phyloP scores from a whole-genome alignment of 1,140 invertebrate genomes.

The Drosophila subpulchrella region DNA sequence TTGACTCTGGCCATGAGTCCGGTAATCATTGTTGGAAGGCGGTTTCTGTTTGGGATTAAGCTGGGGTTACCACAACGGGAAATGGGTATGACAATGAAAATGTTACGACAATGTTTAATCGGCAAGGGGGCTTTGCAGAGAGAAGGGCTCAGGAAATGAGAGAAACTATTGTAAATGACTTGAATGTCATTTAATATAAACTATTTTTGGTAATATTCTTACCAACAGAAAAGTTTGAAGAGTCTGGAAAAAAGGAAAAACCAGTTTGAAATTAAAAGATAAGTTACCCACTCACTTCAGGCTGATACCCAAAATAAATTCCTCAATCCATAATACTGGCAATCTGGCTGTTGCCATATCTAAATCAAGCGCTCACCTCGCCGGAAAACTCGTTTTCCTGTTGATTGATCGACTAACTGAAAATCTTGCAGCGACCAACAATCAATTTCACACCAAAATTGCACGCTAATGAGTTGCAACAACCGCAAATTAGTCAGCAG shows the following conservation, averaged over 20 bases:
- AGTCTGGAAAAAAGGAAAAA: neutral
- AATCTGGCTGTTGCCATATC: conserved; percentile 24
- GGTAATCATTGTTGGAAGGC: conserved; percentile 63
- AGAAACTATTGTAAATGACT: neutral
- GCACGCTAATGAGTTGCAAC: conserved; percentile 49
- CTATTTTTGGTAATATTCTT: neutral
- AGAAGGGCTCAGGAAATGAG: neutral
- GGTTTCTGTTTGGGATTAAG: conserved; percentile 17
- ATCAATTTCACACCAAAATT: conserved; percentile 54
- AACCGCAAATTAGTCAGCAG: conserved; percentile 39
- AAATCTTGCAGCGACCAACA: conserved; percentile 43
- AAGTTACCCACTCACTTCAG: neutral
- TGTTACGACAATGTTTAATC: conserved; percentile 6
- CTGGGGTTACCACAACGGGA: conserved; percentile 23
- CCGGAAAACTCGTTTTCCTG: conserved; percentile 23
- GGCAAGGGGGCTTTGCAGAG: neutral
- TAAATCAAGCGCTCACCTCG: conserved; percentile 30
- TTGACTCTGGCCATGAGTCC: conserved; percentile 51
- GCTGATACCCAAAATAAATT: conserved; percentile 2
- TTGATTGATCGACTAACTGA: conserved; percentile 49
- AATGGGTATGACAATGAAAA: conserved; percentile 28
- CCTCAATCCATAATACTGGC: conserved; percentile 19
- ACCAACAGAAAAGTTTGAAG: neutral
- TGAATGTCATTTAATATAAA: neutral
- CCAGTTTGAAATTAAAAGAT: neutral